Evolutionary conservation across 1,140 invertebrate genomes (phyloP).

Genomic region (Aphidius ervi): DNA sequence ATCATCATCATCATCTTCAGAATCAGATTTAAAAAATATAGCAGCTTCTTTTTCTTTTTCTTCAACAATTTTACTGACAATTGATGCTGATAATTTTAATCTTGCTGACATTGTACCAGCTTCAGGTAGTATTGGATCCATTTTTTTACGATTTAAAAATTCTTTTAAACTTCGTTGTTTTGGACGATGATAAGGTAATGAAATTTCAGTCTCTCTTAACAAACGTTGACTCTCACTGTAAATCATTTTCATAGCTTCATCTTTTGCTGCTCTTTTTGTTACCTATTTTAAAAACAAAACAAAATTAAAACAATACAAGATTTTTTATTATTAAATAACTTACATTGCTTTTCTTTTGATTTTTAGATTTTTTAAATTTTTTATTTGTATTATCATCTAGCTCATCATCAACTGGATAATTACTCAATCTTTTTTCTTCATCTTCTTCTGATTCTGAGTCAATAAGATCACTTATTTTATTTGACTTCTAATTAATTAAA

Average conservation of each 20-base stretch:
- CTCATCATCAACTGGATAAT: too few relatives aligned
- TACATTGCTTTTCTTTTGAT: conserved; percentile 24
- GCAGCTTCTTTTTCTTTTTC: conserved; percentile 49
- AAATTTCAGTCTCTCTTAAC: conserved; percentile 64
- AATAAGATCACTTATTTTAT: conserved; percentile 18
- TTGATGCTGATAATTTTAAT: conserved; percentile 42
- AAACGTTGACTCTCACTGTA: conserved; percentile 62
- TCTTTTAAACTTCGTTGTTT: conserved; percentile 68
- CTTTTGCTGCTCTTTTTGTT: conserved; percentile 38
- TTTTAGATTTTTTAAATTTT: conserved; percentile 9
- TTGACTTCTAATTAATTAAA: conserved; percentile 13
- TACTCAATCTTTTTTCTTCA: not conserved
- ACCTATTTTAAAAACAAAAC: too few relatives aligned
- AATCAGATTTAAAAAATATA: conserved; percentile 46
- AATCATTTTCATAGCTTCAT: conserved; percentile 51
- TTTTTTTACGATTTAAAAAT: conserved; percentile 58
- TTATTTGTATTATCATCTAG: conserved; percentile 16
- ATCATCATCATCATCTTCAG: conserved; percentile 36
- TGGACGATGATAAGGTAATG: conserved; percentile 74
- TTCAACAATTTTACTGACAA: conserved; percentile 41
- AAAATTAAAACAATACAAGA: too few relatives aligned
- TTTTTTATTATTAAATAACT: not conserved
- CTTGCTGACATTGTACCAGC: conserved; percentile 40
- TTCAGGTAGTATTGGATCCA: conserved; percentile 31
- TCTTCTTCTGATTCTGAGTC: conserved; percentile 27